A percentile compares a stretch with the other conserved stretches of the same genome.
Evolutionary conservation across 1,140 invertebrate species (phyloP).

Genomic region (Pseudomyrmex pallidus): DNA sequence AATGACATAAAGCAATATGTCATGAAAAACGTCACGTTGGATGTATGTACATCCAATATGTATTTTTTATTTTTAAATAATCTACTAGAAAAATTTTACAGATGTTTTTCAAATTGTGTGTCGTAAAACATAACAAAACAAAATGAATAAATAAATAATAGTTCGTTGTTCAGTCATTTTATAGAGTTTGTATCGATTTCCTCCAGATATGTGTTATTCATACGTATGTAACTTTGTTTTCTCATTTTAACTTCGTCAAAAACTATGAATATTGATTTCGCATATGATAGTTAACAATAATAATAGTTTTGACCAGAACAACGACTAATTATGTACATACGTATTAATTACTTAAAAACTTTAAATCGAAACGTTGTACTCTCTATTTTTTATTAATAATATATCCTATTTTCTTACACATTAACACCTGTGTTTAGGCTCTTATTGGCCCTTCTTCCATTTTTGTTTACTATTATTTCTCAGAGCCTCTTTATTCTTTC

Average conservation of each 20-base stretch:
- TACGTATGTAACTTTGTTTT: neutral
- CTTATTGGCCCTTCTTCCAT: too few relatives aligned
- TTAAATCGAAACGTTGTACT: too few relatives aligned
- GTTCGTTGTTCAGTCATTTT: neutral
- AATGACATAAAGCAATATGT: neutral
- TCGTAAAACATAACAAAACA: neutral
- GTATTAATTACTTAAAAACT: too few relatives aligned
- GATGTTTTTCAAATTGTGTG: neutral
- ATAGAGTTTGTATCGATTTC: slow-evolving; percentile 10
- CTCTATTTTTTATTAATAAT: too few relatives aligned
- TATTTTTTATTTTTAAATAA: neutral
- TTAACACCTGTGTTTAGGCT: too few relatives aligned
- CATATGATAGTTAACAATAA: neutral
- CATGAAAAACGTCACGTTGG: too few relatives aligned
- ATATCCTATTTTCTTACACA: too few relatives aligned
- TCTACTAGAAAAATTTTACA: neutral
- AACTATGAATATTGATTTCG: neutral
- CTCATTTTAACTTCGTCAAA: neutral
- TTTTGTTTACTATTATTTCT: too few relatives aligned
- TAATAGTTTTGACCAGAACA: too few relatives aligned
- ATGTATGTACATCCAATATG: too few relatives aligned
- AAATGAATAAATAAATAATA: neutral
- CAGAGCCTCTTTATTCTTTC: too few relatives aligned
- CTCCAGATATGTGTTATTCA: neutral
- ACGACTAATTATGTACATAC: too few relatives aligned